Evolutionary conservation across 2,113 vertebrate genomes (phyloP).

Genomic region (Nesospiza acunhae): DNA sequence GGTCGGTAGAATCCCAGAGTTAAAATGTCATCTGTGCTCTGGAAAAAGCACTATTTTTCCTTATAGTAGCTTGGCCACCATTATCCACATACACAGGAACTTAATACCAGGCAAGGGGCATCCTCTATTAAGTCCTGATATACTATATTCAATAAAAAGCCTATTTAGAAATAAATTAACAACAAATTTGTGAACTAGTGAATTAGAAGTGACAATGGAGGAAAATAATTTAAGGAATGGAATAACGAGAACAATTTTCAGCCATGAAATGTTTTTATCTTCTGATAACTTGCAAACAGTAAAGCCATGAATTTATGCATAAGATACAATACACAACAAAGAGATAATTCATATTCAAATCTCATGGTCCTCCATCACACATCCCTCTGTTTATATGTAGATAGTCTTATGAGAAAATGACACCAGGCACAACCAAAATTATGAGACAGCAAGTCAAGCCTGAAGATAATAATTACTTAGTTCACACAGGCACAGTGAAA

Average conservation of each 20-base stretch:
- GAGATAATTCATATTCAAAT: slow-evolving; percentile 56
- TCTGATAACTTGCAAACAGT: slow-evolving; percentile 45
- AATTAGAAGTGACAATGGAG: slow-evolving; percentile 44
- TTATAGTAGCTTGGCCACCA: not conserved
- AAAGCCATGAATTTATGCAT: slow-evolving; percentile 36
- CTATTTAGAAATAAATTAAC: slow-evolving; percentile 72
- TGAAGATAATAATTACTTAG: slow-evolving; percentile 51
- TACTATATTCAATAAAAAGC: slow-evolving; percentile 59
- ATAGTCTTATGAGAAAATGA: slow-evolving; percentile 55
- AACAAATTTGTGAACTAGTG: slow-evolving; percentile 32
- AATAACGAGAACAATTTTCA: slow-evolving; percentile 65
- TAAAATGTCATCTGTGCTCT: not conserved
- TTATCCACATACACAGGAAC: not conserved
- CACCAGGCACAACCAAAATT: slow-evolving; percentile 46
- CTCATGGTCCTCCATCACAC: slow-evolving; percentile 41
- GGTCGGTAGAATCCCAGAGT: not conserved
- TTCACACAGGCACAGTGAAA: not conserved
- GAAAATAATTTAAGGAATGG: slow-evolving; percentile 61
- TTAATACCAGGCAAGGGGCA: not conserved
- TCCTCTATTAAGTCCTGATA: slow-evolving; percentile 39
- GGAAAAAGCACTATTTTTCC: not conserved
- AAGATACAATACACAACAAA: slow-evolving; percentile 49
- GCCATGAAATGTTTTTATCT: slow-evolving; percentile 66
- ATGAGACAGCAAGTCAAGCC: slow-evolving; percentile 43
- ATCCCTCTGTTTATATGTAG: slow-evolving; percentile 57